A percentile compares a stretch with the other conserved stretches of the same genome.
Conservation (phyloP, 2,797 vertebrate species). For the Novumbra hubbsi region DNA sequence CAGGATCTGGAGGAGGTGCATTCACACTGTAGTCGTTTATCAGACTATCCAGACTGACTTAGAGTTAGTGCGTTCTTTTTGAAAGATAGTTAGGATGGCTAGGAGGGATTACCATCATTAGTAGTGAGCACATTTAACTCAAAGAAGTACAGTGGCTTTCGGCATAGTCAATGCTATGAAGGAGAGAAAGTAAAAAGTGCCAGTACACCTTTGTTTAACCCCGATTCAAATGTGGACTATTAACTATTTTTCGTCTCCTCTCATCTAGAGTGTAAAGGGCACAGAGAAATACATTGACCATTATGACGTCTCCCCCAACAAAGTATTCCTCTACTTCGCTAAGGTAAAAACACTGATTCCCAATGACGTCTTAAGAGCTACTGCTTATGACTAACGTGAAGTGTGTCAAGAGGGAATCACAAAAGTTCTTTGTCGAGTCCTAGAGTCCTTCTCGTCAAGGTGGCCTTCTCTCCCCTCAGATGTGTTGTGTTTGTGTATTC, state of each 20-base stretch:
- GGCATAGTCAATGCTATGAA: too few species aligned
- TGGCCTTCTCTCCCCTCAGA: neutral
- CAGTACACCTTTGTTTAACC: too few species aligned
- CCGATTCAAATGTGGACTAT: neutral
- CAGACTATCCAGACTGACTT: neutral
- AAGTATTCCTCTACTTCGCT: constrained; percentile 69
- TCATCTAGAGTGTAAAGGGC: constrained; percentile 55
- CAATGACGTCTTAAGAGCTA: neutral
- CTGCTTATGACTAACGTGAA: neutral
- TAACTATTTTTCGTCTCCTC: neutral
- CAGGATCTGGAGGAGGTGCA: constrained; percentile 65
- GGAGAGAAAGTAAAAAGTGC: too few species aligned
- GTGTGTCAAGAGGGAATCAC: neutral
- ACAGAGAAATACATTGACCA: constrained; percentile 69
- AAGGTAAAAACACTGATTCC: constrained; percentile 50
- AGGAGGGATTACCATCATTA: too few species aligned
- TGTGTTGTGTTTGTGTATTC: neutral
- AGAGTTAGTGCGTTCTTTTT: neutral
- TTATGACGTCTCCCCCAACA: constrained; percentile 66
- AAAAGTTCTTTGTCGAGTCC: neutral
- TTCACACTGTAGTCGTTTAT: neutral
- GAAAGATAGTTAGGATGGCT: too few species aligned
- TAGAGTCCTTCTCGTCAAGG: neutral
- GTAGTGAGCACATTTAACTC: too few species aligned
- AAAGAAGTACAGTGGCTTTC: too few species aligned